Conservation (phyloP, 2,888 invertebrate species). For the Pterobdella sp. region DNA sequence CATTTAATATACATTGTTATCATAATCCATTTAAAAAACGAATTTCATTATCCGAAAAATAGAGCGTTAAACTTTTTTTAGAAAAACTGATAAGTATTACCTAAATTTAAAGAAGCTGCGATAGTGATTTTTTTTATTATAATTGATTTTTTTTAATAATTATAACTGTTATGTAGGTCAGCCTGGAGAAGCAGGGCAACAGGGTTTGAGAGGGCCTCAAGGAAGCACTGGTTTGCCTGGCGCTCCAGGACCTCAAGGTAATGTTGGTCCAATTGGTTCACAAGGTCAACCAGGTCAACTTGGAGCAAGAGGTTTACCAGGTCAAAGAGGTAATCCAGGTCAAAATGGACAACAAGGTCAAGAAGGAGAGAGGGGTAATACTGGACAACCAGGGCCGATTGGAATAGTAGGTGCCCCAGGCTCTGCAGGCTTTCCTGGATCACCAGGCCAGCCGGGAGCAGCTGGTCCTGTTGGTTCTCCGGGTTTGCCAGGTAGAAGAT, state of each 20-base stretch:
- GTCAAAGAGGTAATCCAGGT: slow-evolving; percentile 30
- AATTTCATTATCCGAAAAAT: slow-evolving; percentile 1
- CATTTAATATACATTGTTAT: not conserved
- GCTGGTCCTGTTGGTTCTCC: slow-evolving; percentile 13
- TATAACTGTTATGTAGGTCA: slow-evolving; percentile 1
- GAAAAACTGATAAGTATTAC: too few relatives aligned
- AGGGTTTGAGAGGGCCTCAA: slow-evolving; percentile 33
- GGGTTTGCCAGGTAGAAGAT: slow-evolving; percentile 8
- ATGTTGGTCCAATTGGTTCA: slow-evolving; percentile 24
- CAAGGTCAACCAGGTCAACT: slow-evolving; percentile 41
- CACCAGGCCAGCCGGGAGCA: slow-evolving; percentile 24
- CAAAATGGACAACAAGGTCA: slow-evolving; percentile 25
- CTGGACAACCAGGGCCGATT: slow-evolving; percentile 20
- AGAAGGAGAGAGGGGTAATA: slow-evolving; percentile 16
- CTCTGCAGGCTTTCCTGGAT: slow-evolving; percentile 39
- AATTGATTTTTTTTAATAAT: not conserved
- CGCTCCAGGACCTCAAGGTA: slow-evolving; percentile 25
- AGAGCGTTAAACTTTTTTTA: too few relatives aligned
- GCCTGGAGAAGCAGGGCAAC: slow-evolving; percentile 23
- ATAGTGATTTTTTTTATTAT: not conserved
- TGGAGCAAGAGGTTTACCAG: slow-evolving; percentile 32
- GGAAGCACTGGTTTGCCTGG: slow-evolving; percentile 31
- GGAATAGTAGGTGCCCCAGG: slow-evolving; percentile 26
- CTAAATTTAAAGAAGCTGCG: too few relatives aligned
- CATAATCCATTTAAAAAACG: not conserved